These are phyloP conservation scores for Caenorhabditis imperialis DNA, from an alignment of 2,888 invertebrate genomes.

Conservation along the genomic window DNA sequence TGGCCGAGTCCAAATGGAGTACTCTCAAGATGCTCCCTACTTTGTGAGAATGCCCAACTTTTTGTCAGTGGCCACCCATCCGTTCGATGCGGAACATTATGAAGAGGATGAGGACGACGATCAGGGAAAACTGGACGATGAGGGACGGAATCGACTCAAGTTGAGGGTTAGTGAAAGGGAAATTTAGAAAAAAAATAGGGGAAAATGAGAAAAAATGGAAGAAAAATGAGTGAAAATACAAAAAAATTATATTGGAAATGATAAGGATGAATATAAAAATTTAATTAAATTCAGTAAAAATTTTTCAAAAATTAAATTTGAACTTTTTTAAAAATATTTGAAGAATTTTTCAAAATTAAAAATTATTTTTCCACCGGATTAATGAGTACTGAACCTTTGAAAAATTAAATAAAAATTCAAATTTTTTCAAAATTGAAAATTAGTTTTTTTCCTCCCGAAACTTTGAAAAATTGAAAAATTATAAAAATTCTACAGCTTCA, in stretches of 20 bases:
- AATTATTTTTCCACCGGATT: no score
- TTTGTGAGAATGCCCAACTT: constrained; percentile 88
- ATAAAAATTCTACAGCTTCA: no score
- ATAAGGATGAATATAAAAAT: no score
- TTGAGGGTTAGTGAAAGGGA: constrained; percentile 80
- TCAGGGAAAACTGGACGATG: constrained; percentile 93
- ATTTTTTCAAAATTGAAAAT: no score
- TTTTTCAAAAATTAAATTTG: background rate
- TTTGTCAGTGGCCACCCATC: constrained; percentile 95
- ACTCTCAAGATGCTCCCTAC: constrained; percentile 30
- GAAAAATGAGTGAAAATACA: background rate
- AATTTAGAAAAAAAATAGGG: no score
- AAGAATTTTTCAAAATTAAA: no score
- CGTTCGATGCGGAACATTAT: constrained; percentile 93
- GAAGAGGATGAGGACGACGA: constrained; percentile 97
- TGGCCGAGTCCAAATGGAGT: constrained; percentile 18
- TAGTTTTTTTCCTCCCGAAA: no score
- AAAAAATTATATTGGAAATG: background rate
- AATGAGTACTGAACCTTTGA: no score
- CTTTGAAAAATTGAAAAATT: no score
- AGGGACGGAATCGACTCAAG: constrained; percentile 88
- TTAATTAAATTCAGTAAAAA: no score
- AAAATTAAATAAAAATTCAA: no score
- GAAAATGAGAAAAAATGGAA: background rate
- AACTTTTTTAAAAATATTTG: background rate